These are phyloP conservation scores for Aproaerema taeniolella DNA, from an alignment of 2,888 invertebrate genomes.

Conservation along the genomic window DNA sequence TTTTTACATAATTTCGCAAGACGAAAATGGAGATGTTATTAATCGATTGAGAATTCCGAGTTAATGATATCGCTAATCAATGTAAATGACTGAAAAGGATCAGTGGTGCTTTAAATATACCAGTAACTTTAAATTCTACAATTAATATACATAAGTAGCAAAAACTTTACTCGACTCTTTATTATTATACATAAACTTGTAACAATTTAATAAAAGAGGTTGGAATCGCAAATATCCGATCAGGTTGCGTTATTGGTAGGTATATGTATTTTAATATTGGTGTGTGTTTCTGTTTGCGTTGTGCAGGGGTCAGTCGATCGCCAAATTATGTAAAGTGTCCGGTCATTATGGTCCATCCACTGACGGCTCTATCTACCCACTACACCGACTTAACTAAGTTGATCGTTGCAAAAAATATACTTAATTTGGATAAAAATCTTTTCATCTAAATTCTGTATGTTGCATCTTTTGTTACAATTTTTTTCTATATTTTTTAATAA, in stretches of 20 bases:
- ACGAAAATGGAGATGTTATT: conserved; percentile 13
- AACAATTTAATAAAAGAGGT: no score
- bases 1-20: background rate
- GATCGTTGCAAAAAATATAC: conserved; percentile 36
- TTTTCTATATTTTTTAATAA: no score
- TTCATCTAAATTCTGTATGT: no score
- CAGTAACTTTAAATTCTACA: no score
- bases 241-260: no score
- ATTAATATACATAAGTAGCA: no score
- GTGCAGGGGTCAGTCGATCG: conserved; percentile 53
- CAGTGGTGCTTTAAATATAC: no score
- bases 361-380: conserved; percentile 46
- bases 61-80: conserved; percentile 4
- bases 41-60: conserved; percentile 6
- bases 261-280: background rate
- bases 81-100: conserved; percentile 2
- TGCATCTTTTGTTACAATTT: no score
- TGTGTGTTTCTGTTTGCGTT: background rate
- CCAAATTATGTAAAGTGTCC: conserved; percentile 71
- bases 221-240: no score
- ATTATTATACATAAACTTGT: no score
- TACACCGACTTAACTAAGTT: conserved; percentile 23
- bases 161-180: no score
- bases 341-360: conserved; percentile 60
- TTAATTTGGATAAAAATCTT: background rate